phyloP scores from a whole-genome alignment of 2,888 invertebrate species.

The Trisateles emortualis region DNA sequence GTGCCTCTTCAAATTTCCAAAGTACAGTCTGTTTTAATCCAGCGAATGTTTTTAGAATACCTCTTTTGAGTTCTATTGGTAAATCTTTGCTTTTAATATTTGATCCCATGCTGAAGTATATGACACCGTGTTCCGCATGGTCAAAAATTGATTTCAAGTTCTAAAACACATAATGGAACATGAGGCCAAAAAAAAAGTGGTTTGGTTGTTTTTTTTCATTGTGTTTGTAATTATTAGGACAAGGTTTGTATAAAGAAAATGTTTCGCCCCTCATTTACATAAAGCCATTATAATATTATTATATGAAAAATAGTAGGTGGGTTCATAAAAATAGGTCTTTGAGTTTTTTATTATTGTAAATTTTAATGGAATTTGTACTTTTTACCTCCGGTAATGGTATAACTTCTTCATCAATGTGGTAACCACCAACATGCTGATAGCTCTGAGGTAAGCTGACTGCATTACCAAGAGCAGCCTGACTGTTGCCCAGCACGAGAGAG shows the following conservation, averaged over 20 bases:
- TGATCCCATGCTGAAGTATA: slow-evolving; percentile 80
- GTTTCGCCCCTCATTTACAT: too few species aligned
- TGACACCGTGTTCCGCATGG: slow-evolving; percentile 67
- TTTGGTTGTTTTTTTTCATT: too few species aligned
- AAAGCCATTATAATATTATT: too few species aligned
- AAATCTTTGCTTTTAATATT: slow-evolving; percentile 66
- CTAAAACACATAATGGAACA: slow-evolving; percentile 36
- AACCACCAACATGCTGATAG: slow-evolving; percentile 50
- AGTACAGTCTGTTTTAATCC: slow-evolving; percentile 73
- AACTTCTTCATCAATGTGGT: slow-evolving; percentile 47
- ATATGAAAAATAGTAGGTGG: too few species aligned
- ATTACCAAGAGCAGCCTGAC: slow-evolving; percentile 32
- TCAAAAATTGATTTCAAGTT: slow-evolving; percentile 68
- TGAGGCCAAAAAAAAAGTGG: background rate
- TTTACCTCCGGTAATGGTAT: slow-evolving; percentile 53
- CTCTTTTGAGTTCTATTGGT: slow-evolving; percentile 55
- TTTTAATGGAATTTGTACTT: too few species aligned
- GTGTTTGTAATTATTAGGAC: too few species aligned
- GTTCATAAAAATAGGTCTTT: too few species aligned
- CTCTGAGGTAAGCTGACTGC: slow-evolving; percentile 41
- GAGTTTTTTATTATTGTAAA: too few species aligned
- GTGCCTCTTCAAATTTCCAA: slow-evolving; percentile 64
- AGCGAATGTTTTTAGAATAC: slow-evolving; percentile 65
- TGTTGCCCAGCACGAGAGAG: slow-evolving; percentile 43
- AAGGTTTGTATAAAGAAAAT: too few species aligned